Base-by-base conservation (phyloP, 2,113 vertebrate genomes). In the Brachirus orientalis region DNA sequence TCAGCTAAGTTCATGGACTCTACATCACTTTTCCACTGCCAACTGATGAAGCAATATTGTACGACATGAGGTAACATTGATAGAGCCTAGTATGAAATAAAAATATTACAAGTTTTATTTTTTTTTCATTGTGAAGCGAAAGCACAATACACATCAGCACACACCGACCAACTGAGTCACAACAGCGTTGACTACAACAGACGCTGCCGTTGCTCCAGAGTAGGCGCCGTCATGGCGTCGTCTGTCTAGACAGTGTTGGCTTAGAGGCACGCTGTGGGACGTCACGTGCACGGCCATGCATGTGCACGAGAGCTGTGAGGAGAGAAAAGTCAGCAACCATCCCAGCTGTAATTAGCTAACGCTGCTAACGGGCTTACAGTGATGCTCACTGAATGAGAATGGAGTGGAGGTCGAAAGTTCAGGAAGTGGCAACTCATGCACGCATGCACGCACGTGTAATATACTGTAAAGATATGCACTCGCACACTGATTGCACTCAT, bases 281-380 rank as follows among this genome's bases (percentile, higher is more conserved):
- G 18, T 61, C 46, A 28, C 19, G 11, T 50, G 43, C 36, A 4
- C 35, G 12, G 41, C 35, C 41, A 60, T 59, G 68, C 60, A 8
- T 71, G 72, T 64, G 72, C 69, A 44, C 35, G 13, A 53, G 40
- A 50, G 58, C 66, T 58, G 33, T 8, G 10, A 58, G 64, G 45
- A 53, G 10, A 65, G 22, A 58, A 14, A 48, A 50, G 67, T 50
- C 72, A 33, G 60, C 69, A 52, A 73, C 16, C 59, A 20, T 74
- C 76, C 69, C 71, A 65, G 69, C 69, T 82, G 74, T 86, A 84
- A 86, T 88, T 83, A 88, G 76, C 78, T 72, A 79, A 77, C 54
- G 48, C 47, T 56, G 80, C 66, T 61, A 71, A 73, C 40, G 61
- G 72, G 72, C 63, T 65, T 43, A 9, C 44, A 20, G 52, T 16